Percentiles rank a stretch among this genome's conserved stretches.
Evolutionary conservation across 2,888 invertebrate species (phyloP).

Genomic region (Lepidochitona cinerea): DNA sequence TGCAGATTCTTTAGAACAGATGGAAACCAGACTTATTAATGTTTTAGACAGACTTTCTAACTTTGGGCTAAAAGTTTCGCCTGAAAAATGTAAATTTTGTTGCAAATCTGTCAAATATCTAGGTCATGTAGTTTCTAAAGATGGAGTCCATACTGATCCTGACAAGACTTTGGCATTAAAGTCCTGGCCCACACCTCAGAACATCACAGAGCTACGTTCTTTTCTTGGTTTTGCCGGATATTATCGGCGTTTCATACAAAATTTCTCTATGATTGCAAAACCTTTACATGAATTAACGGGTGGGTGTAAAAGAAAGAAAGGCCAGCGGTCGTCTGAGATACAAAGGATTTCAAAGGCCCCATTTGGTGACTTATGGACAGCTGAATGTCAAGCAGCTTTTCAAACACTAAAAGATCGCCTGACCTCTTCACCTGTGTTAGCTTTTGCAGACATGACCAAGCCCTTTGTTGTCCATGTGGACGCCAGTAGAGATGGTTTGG

Average conservation of each 20-base stretch:
- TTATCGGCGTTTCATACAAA: background rate
- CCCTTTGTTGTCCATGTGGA: constrained; percentile 28
- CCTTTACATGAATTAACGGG: background rate
- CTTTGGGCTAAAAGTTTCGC: background rate
- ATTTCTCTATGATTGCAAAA: background rate
- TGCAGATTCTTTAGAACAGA: background rate
- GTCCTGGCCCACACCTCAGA: background rate
- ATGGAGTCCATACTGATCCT: background rate
- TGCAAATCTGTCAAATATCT: constrained; percentile 4
- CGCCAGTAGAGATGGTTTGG: constrained; percentile 16
- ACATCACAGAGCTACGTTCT: background rate
- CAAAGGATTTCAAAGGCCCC: background rate
- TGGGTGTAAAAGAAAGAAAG: background rate
- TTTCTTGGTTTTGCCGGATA: background rate
- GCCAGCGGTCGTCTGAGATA: background rate
- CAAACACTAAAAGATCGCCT: constrained; percentile 8
- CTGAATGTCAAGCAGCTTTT: constrained; percentile 17
- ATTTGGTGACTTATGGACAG: constrained; percentile 10
- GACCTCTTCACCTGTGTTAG: constrained; percentile 18
- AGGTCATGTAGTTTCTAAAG: background rate
- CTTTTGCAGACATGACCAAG: constrained; percentile 16
- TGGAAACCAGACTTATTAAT: background rate
- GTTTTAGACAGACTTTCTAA: constrained; percentile 1
- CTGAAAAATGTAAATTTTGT: constrained; percentile 2
- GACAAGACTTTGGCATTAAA: background rate